These are phyloP conservation scores for Phaethon lepturus DNA, from an alignment of 2,113 vertebrate species.

Conservation along the genomic window DNA sequence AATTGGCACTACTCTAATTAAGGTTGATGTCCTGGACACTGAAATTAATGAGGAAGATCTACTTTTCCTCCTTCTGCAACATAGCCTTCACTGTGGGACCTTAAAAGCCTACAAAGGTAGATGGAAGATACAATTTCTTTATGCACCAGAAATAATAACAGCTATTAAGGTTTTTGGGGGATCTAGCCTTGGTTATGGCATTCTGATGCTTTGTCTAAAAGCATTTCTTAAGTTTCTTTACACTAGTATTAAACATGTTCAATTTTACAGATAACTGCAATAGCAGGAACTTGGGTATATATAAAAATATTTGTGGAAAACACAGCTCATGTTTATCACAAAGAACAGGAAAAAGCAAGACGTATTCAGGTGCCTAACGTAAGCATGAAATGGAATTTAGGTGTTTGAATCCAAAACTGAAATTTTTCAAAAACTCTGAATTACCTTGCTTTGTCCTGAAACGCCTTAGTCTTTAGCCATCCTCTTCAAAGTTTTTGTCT, in stretches of 20 bases:
- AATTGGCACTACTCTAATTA: not conserved
- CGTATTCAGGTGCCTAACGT: not conserved
- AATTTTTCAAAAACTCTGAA: not conserved
- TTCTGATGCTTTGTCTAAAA: not conserved
- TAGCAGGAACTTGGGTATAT: not conserved
- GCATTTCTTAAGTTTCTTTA: not conserved
- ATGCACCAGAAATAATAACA: not conserved
- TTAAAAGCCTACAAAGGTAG: not conserved
- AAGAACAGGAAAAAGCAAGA: not conserved
- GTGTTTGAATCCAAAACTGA: not conserved
- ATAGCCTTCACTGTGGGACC: not conserved
- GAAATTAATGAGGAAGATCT: not conserved
- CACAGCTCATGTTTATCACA: accelerated
- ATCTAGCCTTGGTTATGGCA: not conserved
- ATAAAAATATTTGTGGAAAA: not conserved
- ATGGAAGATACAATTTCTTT: not conserved
- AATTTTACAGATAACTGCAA: not conserved
- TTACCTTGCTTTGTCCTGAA: not conserved
- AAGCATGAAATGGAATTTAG: not conserved
- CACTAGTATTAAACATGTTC: not conserved
- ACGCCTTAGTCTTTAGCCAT: not conserved
- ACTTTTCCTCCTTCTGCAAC: not conserved
- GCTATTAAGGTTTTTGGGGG: not conserved
- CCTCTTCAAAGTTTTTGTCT: not conserved
- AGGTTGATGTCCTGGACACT: not conserved